Percentiles rank a stretch among this genome's conserved stretches.
Evolutionary conservation across 2,888 invertebrate species (phyloP).

Genomic region (Laspeyria flexula): DNA sequence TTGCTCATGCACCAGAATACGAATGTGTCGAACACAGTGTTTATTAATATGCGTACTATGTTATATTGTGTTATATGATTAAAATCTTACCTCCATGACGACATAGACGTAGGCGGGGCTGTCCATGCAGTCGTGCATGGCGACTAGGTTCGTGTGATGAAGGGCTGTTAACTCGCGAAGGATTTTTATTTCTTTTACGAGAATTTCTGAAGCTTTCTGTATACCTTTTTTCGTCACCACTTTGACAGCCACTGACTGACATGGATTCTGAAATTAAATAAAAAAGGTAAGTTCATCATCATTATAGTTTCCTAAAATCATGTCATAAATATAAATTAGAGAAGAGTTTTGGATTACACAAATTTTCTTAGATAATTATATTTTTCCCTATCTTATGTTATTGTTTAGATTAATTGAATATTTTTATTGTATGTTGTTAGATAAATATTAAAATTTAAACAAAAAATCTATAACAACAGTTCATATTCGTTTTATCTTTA

Average conservation of each 20-base stretch:
- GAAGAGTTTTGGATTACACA: no score
- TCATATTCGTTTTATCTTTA: no score
- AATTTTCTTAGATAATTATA: no score
- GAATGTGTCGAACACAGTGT: background rate
- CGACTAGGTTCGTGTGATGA: conserved; percentile 99
- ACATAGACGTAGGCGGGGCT: conserved; percentile 97
- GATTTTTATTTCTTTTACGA: conserved; percentile 99
- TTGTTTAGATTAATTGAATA: no score
- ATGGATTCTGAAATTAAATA: conserved; percentile 89
- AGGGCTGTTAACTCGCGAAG: conserved; percentile 98
- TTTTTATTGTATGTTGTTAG: no score
- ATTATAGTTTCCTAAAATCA: no score
- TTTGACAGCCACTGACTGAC: conserved; percentile 97
- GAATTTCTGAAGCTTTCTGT: conserved; percentile 97
- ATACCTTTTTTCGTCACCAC: conserved; percentile 99
- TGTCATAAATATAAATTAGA: no score
- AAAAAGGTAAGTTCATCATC: conserved; percentile 12
- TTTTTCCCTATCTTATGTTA: no score
- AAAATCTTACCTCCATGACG: conserved; percentile 96
- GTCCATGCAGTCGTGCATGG: conserved; percentile 98
- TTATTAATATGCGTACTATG: background rate
- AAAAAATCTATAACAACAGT: no score
- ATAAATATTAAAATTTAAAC: no score
- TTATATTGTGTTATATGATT: background rate
- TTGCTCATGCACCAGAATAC: background rate